Base-by-base conservation (phyloP, 64 coral and sea anemone genomes). In the Stichodactyla mertensii region DNA sequence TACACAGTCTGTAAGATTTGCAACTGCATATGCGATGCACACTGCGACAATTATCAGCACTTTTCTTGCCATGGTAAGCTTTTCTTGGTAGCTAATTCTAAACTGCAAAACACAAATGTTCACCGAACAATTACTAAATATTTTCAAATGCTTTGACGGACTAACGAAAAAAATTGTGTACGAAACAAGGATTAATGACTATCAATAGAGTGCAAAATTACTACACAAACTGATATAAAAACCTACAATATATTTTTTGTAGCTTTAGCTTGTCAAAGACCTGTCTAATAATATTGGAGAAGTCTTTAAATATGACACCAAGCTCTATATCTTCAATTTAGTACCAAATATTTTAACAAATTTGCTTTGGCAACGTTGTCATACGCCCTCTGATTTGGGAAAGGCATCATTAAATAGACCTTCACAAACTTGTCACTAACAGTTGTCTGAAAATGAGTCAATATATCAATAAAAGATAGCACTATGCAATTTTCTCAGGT, bases 401-500 rank as follows among this genome's bases (percentile, higher is more conserved):
- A 66, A 66, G 18, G 20, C 62, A 7, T 66, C 62, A 66, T 66
- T 66, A 66, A 66, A n/a, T 66, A 61, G 18, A 61, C 59, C 59
- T 61, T 61, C 13, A 16, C 18, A 61, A 61, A 61, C 59, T 66
- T 66, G 62, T 66, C 20, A 66, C 4, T 66, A 66, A n/a, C 4
- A 66, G 62, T 66, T 1, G 36, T 45, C 36, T 45, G 36, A 45
- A 45, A 45, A 45, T 45, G 62, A 66, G 19, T 66, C 62, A 20
- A 66, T n/a, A 66, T 66, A 66, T 66, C 62, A 66, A 66, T 66
- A 66, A 66, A 66, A n/a, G 62, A 66, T 66, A 66, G 20, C 62
- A 13, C 22, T 66, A 66, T 18, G 22, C 22, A 23, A 66, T 45
- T 45, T 45, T 45, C 36, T 45, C 36, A 45, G 36, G 36, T 45